These are phyloP conservation scores for Nesometra sesokonis DNA, from an alignment of 35 echinoderm and acorn worm genomes.

Conservation along the genomic window DNA sequence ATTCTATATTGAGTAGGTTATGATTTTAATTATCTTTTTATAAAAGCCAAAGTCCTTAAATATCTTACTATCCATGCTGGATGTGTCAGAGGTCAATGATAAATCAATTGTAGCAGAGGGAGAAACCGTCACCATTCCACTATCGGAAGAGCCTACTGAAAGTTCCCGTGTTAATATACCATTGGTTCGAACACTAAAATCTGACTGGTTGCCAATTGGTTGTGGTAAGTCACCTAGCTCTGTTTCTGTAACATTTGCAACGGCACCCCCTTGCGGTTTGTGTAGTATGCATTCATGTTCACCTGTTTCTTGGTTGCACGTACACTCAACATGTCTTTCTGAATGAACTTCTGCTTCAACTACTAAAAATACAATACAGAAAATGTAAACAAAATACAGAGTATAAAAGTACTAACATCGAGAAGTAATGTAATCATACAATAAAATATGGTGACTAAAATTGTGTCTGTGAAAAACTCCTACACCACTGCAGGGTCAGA, in stretches of 20 bases:
- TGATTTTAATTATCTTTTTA: too few species aligned
- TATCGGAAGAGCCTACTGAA: background rate
- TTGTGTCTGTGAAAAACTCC: too few species aligned
- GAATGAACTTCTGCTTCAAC: too few species aligned
- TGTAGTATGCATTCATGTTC: background rate
- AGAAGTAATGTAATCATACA: too few species aligned
- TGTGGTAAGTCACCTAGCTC: background rate
- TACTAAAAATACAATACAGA: too few species aligned
- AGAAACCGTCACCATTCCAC: background rate
- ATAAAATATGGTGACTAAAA: too few species aligned
- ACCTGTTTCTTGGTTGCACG: background rate
- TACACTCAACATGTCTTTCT: background rate
- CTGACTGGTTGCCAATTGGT: background rate
- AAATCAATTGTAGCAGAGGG: background rate
- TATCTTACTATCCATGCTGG: background rate
- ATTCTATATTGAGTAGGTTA: too few species aligned
- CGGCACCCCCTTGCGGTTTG: background rate
- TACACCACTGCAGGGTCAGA: too few species aligned
- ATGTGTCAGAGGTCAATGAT: background rate
- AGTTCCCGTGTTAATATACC: background rate
- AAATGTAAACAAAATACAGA: too few species aligned
- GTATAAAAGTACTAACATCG: too few species aligned
- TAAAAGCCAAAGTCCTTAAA: too few species aligned
- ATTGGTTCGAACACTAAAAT: background rate
- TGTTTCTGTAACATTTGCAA: background rate